These are phyloP conservation scores for Hydrolagus affinis DNA, from an alignment of 2,113 vertebrate species.

Conservation along the genomic window DNA sequence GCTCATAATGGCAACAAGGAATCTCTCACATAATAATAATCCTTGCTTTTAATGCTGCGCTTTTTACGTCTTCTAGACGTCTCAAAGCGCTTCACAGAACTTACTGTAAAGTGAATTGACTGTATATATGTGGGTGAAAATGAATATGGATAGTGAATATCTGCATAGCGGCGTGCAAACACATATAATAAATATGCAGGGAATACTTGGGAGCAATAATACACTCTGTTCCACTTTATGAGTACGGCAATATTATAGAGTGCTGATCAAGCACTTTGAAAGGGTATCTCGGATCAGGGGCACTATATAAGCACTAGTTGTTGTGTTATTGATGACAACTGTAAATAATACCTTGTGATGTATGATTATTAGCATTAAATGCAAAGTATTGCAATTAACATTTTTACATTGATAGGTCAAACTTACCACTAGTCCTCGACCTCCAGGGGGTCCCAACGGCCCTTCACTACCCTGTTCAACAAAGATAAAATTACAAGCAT, in stretches of 20 bases:
- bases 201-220: neutral
- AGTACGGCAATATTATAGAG: neutral
- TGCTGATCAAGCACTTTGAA: no score
- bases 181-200: neutral
- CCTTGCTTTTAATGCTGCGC: no score
- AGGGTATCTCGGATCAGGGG: no score
- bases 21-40: no score
- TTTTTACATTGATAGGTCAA: slow-evolving; percentile 30
- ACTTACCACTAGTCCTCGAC: slow-evolving; percentile 73
- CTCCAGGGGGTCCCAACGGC: slow-evolving; percentile 71
- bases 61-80: neutral
- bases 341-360: no score
- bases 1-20: no score
- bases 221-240: neutral
- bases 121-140: neutral
- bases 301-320: no score
- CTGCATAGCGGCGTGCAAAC: neutral
- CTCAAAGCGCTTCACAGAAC: no score
- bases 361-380: no score
- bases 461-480: slow-evolving; percentile 81
- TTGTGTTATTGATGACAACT: no score
- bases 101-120: no score
- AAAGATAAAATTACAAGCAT: slow-evolving; percentile 39
- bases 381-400: slow-evolving; percentile 31
- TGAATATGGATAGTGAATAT: neutral